These are phyloP conservation scores for Cataglyphis albicans DNA, from an alignment of 2,888 invertebrate species.

Conservation along the genomic window DNA sequence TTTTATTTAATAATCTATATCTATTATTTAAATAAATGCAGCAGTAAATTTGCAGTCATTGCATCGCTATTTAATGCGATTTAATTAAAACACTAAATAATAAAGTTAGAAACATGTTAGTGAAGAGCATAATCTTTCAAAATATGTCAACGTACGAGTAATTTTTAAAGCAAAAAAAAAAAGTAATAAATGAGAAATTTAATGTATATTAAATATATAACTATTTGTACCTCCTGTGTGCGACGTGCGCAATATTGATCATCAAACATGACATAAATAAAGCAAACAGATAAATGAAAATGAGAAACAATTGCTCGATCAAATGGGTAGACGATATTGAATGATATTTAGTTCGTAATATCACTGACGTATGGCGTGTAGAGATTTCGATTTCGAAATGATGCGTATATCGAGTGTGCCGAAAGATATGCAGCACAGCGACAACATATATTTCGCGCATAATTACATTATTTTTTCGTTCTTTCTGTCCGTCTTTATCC, in stretches of 20 bases:
- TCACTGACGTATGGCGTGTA: not conserved
- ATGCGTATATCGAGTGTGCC: not conserved
- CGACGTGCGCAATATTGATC: conserved; percentile 29
- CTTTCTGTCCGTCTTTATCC: not conserved
- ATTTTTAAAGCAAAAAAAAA: not conserved
- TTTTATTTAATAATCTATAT: not conserved
- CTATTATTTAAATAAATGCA: not conserved
- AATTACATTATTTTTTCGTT: not conserved
- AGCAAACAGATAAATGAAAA: conserved; percentile 51
- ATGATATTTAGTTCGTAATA: conserved; percentile 32
- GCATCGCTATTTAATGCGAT: not conserved
- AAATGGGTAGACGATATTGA: conserved; percentile 2
- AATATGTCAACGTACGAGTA: not conserved
- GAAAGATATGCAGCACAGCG: not conserved
- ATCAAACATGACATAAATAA: conserved; percentile 36
- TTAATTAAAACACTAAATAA: not conserved
- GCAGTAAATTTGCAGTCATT: not conserved
- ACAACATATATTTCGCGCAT: not conserved
- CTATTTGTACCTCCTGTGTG: conserved; percentile 10
- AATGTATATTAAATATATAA: not conserved
- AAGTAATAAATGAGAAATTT: conserved; percentile 26
- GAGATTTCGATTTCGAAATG: not conserved
- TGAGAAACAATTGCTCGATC: conserved; percentile 42
- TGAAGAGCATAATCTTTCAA: not conserved
- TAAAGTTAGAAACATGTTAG: not conserved